These are phyloP conservation scores for Pristionchus fissidentatus DNA, from an alignment of 2,888 invertebrate genomes.

Conservation along the genomic window DNA sequence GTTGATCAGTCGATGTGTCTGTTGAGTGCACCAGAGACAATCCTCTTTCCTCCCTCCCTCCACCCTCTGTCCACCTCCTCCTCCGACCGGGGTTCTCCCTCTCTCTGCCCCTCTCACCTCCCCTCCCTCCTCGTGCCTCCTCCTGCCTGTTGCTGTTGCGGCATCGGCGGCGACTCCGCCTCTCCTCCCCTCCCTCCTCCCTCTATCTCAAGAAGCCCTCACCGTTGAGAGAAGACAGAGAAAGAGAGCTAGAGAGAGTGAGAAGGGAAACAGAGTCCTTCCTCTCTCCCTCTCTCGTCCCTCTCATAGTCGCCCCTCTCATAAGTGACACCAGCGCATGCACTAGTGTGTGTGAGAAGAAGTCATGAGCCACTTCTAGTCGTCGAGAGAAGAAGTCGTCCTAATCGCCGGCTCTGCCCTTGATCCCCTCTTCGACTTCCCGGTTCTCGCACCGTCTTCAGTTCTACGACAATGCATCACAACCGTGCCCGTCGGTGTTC, in stretches of 20 bases:
- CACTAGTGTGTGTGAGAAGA: conserved; percentile 20
- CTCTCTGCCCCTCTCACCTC: neutral
- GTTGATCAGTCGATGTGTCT: neutral
- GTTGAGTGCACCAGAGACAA: neutral
- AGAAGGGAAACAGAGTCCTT: conserved; percentile 36
- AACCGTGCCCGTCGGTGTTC: conserved; percentile 54
- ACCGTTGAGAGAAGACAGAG: conserved; percentile 16
- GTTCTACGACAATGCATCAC: conserved; percentile 3
- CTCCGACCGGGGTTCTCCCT: neutral
- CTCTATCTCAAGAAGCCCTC: conserved; percentile 15
- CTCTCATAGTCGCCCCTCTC: conserved; percentile 12
- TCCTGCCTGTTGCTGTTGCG: too few relatives aligned
- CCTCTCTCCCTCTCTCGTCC: conserved; percentile 7
- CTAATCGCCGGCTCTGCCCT: neutral
- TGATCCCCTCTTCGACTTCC: conserved; percentile 7
- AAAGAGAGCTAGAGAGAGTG: conserved; percentile 18
- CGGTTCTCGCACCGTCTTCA: neutral
- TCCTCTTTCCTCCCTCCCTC: neutral
- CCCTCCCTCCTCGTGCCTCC: neutral
- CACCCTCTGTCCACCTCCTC: neutral
- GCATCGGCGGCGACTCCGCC: conserved; percentile 12
- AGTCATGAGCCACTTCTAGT: neutral
- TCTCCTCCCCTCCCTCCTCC: neutral
- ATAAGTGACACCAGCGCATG: conserved; percentile 23
- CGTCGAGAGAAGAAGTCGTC: neutral